Conservation (phyloP, 2,888 invertebrate species). For the Calameuta idolon region DNA sequence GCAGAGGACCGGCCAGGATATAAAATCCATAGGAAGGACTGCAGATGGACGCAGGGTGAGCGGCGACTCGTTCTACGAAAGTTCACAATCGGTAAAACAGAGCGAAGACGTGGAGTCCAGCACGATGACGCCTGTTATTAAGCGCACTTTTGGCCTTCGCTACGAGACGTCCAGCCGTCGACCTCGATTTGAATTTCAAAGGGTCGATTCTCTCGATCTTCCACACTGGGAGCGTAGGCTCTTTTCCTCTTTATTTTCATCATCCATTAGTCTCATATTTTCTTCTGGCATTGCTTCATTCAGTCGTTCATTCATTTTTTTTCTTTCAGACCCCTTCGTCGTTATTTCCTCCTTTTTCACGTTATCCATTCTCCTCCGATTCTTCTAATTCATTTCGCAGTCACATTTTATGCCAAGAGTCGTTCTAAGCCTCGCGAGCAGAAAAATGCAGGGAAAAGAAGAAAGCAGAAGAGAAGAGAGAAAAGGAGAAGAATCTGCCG, state of each 20-base stretch:
- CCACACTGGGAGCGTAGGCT: not conserved
- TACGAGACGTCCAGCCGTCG: conserved; percentile 23
- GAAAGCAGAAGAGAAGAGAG: too few relatives aligned
- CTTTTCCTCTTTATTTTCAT: conserved; percentile 1
- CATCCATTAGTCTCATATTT: conserved; percentile 14
- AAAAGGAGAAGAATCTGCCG: too few relatives aligned
- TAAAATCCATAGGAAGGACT: not conserved
- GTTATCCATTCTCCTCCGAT: too few relatives aligned
- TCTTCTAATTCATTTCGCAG: too few relatives aligned
- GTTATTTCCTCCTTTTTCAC: not conserved
- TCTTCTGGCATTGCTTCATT: not conserved
- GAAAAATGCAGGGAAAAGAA: too few relatives aligned
- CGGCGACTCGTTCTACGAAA: conserved; percentile 2
- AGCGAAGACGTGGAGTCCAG: conserved; percentile 30
- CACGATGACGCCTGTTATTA: conserved; percentile 35
- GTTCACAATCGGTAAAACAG: conserved; percentile 23
- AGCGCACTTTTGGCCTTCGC: conserved; percentile 30
- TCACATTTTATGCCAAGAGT: too few relatives aligned
- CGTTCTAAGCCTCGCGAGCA: too few relatives aligned
- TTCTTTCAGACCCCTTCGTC: conserved; percentile 7
- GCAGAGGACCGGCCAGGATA: too few relatives aligned
- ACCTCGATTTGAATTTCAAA: conserved; percentile 38
- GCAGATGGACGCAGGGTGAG: conserved; percentile 3
- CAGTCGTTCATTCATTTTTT: not conserved
- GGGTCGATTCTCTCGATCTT: not conserved